Evolutionary conservation across 2,113 vertebrate genomes (phyloP).

Genomic region (rat (Rattus norvegicus)): DNA sequence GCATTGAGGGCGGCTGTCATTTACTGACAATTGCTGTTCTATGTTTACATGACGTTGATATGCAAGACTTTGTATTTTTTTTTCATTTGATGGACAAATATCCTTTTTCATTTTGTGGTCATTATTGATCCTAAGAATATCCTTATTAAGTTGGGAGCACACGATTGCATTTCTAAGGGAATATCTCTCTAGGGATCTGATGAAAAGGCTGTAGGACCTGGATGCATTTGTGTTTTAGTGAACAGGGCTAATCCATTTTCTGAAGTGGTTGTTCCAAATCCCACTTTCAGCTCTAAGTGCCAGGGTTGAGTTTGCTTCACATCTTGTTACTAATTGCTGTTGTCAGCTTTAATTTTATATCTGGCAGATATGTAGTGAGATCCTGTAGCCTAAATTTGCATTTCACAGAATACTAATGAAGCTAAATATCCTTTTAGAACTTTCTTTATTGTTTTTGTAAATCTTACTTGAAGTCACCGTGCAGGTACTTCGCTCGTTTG

Average conservation of each 20-base stretch:
- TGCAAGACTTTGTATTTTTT: background rate
- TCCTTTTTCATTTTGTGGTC: background rate
- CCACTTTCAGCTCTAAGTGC: background rate
- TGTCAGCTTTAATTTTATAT: conserved; percentile 3
- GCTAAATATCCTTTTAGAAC: background rate
- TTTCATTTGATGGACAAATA: background rate
- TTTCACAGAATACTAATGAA: background rate
- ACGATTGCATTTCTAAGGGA: background rate
- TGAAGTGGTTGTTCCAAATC: background rate
- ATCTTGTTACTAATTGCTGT: background rate
- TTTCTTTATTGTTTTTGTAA: background rate
- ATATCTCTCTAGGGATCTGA: background rate
- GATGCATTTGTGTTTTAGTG: background rate
- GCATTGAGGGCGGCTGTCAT: too few relatives aligned
- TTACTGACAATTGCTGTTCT: background rate
- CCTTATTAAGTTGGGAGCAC: background rate
- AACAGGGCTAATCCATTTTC: background rate
- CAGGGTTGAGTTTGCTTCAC: background rate
- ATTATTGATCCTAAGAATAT: background rate
- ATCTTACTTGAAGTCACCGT: background rate
- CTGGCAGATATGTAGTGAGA: background rate
- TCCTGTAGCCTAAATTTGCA: conserved; percentile 1
- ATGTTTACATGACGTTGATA: background rate
- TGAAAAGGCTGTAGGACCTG: background rate
- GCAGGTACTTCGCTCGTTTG: background rate